Conservation (phyloP, 1,140 invertebrate species). For the Mamestra configurata region DNA sequence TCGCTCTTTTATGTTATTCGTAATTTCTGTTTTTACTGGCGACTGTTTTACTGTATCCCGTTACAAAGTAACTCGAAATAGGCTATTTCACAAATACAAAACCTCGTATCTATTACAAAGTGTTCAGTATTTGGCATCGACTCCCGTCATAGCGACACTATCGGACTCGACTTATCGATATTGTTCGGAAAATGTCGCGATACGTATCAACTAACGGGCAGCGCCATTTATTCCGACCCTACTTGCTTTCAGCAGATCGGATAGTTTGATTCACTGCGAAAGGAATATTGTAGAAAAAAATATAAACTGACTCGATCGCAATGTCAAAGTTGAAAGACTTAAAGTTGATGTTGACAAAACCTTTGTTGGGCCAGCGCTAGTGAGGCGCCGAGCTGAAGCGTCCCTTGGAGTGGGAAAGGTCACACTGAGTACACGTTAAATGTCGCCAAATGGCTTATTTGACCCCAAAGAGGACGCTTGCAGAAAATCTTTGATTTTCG, state of each 20-base stretch:
- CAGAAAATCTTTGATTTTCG: slow-evolving; percentile 36
- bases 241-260: slow-evolving; percentile 18
- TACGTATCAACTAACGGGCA: slow-evolving; percentile 45
- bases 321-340: slow-evolving; percentile 46
- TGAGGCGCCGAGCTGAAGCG: background rate
- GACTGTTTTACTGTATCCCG: slow-evolving; percentile 17
- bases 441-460: slow-evolving; percentile 37
- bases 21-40: background rate
- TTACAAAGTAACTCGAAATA: slow-evolving; percentile 20
- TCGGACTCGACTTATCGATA: slow-evolving; percentile 43
- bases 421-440: slow-evolving; percentile 39
- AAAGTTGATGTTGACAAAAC: slow-evolving; percentile 39
- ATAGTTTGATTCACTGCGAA: slow-evolving; percentile 32
- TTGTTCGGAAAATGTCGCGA: slow-evolving; percentile 41
- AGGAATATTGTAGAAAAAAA: slow-evolving; percentile 15
- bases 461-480: slow-evolving; percentile 21
- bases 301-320: slow-evolving; percentile 1
- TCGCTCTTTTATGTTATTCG: slow-evolving; percentile 4
- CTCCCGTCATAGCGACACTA: slow-evolving; percentile 43
- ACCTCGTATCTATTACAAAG: slow-evolving; percentile 38
- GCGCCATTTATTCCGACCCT: slow-evolving; percentile 34
- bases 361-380: slow-evolving; percentile 17
- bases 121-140: slow-evolving; percentile 44
- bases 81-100: slow-evolving; percentile 22
- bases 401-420: slow-evolving; percentile 40